phyloP scores from a whole-genome alignment of 37 sponge, comb jelly and placozoan species.

The Bolinopsis microptera region DNA sequence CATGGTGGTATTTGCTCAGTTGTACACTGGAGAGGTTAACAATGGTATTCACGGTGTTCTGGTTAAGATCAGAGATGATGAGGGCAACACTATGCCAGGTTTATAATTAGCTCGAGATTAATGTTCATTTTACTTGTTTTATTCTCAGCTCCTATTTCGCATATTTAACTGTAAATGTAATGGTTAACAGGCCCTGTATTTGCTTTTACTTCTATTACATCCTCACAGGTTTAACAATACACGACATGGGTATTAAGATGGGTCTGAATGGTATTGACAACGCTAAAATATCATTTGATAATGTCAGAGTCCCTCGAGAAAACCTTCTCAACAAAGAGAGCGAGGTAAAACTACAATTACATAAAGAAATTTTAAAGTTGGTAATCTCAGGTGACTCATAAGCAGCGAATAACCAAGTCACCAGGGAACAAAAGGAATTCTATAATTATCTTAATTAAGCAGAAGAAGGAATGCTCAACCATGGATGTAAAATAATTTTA shows the following conservation, averaged over 20 bases:
- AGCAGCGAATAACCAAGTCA: too few species aligned
- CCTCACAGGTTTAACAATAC: constrained; percentile 90
- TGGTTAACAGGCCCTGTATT: too few species aligned
- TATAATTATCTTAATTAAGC: too few species aligned
- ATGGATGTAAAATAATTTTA: too few species aligned
- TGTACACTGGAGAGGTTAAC: constrained; percentile 83
- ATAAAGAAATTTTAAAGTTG: not conserved
- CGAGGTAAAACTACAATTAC: constrained; percentile 25
- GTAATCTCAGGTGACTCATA: not conserved
- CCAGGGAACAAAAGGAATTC: too few species aligned
- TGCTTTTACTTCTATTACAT: too few species aligned
- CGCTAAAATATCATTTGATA: constrained; percentile 72
- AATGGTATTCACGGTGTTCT: constrained; percentile 93
- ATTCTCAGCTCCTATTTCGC: too few species aligned
- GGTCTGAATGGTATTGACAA: constrained; percentile 89
- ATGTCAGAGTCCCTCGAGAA: constrained; percentile 81
- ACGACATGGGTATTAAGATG: constrained; percentile 92
- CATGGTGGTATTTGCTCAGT: constrained; percentile 87
- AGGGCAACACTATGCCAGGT: constrained; percentile 66
- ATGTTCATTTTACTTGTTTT: not conserved
- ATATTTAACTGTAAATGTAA: too few species aligned
- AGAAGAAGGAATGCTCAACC: too few species aligned
- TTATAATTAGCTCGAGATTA: not conserved
- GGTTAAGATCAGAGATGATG: constrained; percentile 85
- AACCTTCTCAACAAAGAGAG: constrained; percentile 79